Percentiles rank a stretch among this genome's conserved stretches.
phyloP scores from a whole-genome alignment of 2,113 vertebrate genomes.

The Embiotoca jacksoni region DNA sequence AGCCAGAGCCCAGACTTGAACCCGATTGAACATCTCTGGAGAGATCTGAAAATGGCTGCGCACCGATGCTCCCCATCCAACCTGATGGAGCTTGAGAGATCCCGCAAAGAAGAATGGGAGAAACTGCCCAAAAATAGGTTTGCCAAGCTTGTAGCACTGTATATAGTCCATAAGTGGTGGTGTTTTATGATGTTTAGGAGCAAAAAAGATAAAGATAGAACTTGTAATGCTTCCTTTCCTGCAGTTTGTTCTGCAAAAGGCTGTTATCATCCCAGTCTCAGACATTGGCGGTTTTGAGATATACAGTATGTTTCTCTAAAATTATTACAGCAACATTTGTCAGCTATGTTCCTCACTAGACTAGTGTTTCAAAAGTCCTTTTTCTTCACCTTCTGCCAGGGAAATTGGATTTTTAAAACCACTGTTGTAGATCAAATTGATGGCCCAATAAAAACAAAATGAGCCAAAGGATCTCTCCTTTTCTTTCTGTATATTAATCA shows the following conservation, averaged over 20 bases:
- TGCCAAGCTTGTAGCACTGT: too few relatives aligned
- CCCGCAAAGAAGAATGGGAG: too few relatives aligned
- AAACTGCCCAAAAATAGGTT: too few relatives aligned
- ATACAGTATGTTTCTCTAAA: conserved; percentile 30
- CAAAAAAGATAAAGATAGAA: conserved; percentile 3
- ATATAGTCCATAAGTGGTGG: neutral
- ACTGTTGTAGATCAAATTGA: conserved; percentile 22
- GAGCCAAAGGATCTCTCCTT: neutral
- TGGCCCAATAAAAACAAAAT: neutral
- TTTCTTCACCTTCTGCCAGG: conserved; percentile 16
- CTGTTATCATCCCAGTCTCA: neutral
- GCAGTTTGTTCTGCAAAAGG: conserved; percentile 47
- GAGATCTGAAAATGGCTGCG: too few relatives aligned
- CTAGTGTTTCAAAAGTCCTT: neutral
- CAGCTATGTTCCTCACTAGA: neutral
- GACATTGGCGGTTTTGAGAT: conserved; percentile 24
- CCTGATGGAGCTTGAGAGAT: too few relatives aligned
- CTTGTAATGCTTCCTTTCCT: conserved; percentile 47
- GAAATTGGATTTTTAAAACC: conserved; percentile 5
- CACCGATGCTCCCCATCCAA: too few relatives aligned
- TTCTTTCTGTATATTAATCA: neutral
- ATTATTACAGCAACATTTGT: conserved; percentile 26
- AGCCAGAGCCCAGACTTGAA: too few relatives aligned
- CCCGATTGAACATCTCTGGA: too few relatives aligned
- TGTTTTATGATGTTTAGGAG: too few relatives aligned